Evolutionary conservation across 1,140 invertebrate genomes (phyloP).

Genomic region (Bombus waltoni): DNA sequence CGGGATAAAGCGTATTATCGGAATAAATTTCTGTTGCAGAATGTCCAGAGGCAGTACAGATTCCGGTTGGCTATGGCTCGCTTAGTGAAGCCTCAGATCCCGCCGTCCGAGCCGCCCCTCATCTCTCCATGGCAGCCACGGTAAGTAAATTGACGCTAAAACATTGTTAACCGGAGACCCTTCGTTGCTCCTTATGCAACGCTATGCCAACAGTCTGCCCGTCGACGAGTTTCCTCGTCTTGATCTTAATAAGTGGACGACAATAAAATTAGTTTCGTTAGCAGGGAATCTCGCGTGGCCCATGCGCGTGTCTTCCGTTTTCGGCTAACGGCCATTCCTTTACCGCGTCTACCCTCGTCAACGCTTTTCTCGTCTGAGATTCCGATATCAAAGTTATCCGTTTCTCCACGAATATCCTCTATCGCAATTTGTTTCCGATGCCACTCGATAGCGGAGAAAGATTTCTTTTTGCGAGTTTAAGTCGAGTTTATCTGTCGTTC

Average conservation of each 20-base stretch:
- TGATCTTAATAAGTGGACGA: conserved; percentile 46
- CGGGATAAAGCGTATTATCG: background rate
- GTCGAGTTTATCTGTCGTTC: too few relatives aligned
- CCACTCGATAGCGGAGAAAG: background rate
- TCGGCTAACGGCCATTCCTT: conserved; percentile 5
- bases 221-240: conserved; percentile 9
- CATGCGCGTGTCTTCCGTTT: background rate
- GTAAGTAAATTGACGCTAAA: conserved; percentile 70
- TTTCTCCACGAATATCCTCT: background rate
- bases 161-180: conserved; percentile 45
- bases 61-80: conserved; percentile 74
- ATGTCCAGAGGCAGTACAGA: conserved; percentile 70
- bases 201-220: conserved; percentile 9
- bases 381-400: background rate
- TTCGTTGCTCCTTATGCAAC: conserved; percentile 45
- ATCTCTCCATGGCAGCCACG: conserved; percentile 76
- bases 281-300: conserved; percentile 2
- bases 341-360: conserved; percentile 45
- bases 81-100: conserved; percentile 66
- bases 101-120: conserved; percentile 67
- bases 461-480: background rate
- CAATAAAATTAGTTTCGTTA: conserved; percentile 52
- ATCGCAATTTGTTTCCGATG: background rate
- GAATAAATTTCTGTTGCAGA: conserved; percentile 63
- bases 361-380: background rate